phyloP scores from a whole-genome alignment of 2,888 invertebrate genomes.

The Dolomedes plantarius region DNA sequence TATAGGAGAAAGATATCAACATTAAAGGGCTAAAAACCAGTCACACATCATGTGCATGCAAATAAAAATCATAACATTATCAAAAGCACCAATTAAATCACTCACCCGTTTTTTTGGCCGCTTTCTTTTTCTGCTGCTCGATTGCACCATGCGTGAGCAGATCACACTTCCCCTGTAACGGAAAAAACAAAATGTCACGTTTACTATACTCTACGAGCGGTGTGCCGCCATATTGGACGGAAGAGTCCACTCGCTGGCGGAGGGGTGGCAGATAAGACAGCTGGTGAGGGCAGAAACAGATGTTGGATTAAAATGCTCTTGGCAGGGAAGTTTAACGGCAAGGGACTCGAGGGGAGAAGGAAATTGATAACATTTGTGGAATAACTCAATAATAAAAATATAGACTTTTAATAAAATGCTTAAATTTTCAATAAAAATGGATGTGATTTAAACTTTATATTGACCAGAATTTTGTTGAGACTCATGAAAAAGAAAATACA shows the following conservation, averaged over 20 bases:
- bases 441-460: no score
- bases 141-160: constrained; percentile 71
- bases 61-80: background rate
- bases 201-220: constrained; percentile 60
- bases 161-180: constrained; percentile 70
- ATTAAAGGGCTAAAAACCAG: background rate
- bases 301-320: constrained; percentile 35
- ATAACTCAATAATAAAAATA: background rate
- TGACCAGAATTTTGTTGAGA: no score
- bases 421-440: no score
- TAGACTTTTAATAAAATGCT: background rate
- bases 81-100: constrained; percentile 8
- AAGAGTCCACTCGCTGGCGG: constrained; percentile 36
- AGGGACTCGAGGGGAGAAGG: background rate
- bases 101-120: constrained; percentile 72
- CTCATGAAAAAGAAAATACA: no score
- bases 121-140: constrained; percentile 72
- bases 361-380: background rate
- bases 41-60: background rate
- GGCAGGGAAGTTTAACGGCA: constrained; percentile 27
- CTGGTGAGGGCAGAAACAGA: constrained; percentile 57
- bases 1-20: background rate
- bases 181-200: constrained; percentile 71
- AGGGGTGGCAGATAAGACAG: constrained; percentile 49
- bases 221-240: constrained; percentile 65